A percentile compares a stretch with the other conserved stretches of the same genome.
Conservation (phyloP, 2,888 invertebrate species). For the Pardosa pseudoannulata region DNA sequence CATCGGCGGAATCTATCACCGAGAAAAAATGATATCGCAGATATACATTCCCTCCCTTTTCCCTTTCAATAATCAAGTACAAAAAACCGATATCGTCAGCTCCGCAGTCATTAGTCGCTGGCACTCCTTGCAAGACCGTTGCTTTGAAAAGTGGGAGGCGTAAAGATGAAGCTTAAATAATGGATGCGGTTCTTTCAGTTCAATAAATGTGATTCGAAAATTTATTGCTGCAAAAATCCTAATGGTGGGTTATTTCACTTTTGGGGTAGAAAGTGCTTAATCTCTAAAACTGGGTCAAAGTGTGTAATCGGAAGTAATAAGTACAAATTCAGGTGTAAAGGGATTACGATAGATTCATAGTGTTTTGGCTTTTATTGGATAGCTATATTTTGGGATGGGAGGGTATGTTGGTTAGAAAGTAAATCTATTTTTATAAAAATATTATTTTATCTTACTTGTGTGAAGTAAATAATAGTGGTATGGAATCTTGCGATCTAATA, state of each 20-base stretch:
- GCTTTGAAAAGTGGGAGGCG: not conserved
- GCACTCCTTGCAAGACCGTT: not conserved
- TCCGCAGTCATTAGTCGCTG: not conserved
- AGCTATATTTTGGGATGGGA: no score
- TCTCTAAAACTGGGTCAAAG: not conserved
- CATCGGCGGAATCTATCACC: no score
- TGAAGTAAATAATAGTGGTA: no score
- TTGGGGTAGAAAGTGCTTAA: not conserved
- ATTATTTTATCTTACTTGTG: no score
- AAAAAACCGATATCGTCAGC: not conserved
- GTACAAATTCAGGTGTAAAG: no score
- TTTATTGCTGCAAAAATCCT: not conserved
- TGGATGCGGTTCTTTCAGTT: not conserved
- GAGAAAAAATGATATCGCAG: no score
- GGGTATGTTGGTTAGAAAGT: no score
- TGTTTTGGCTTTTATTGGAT: no score
- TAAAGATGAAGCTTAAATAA: not conserved
- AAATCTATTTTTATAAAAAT: no score
- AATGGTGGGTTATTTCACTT: not conserved
- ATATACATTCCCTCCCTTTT: not conserved
- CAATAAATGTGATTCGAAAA: conserved; percentile 1
- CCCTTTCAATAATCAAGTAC: not conserved
- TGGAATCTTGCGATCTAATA: no score
- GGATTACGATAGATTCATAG: no score
- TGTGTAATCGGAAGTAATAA: no score